A percentile compares a stretch with the other conserved stretches of the same genome.
phyloP scores from a whole-genome alignment of 1,140 invertebrate species.

The Megathymus violae region DNA sequence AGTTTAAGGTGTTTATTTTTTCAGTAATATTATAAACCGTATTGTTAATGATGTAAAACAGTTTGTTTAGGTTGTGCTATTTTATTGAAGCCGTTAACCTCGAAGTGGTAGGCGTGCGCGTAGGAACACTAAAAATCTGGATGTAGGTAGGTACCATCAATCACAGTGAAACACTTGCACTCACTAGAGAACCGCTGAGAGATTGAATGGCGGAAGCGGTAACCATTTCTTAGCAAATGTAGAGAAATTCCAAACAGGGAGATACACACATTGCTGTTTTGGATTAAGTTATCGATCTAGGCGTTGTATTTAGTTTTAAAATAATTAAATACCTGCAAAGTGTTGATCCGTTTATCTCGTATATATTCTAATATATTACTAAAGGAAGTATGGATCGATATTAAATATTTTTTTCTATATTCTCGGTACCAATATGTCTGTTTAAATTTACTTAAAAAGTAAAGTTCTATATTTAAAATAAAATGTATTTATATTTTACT shows the following conservation, averaged over 20 bases:
- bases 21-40: conserved; percentile 9
- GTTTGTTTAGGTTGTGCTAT: conserved; percentile 14
- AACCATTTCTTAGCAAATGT: conserved; percentile 19
- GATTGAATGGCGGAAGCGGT: conserved; percentile 33
- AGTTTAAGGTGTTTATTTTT: conserved; percentile 6
- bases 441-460: too few relatives aligned
- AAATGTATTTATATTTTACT: too few relatives aligned
- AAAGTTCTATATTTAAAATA: too few relatives aligned
- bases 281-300: too few relatives aligned
- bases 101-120: conserved; percentile 48
- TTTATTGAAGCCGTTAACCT: conserved; percentile 46
- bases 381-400: too few relatives aligned
- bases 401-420: too few relatives aligned
- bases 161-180: conserved; percentile 44
- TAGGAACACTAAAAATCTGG: conserved; percentile 58
- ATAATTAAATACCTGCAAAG: too few relatives aligned
- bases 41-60: conserved; percentile 7
- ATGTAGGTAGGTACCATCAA: conserved; percentile 42
- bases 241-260: not conserved
- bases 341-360: too few relatives aligned
- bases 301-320: too few relatives aligned
- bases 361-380: too few relatives aligned
- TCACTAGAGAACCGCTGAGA: conserved; percentile 34
- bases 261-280: too few relatives aligned
- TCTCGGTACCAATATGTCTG: too few relatives aligned